Conservation (phyloP, 2,888 invertebrate genomes). For the Nemotelus pantherinus region DNA sequence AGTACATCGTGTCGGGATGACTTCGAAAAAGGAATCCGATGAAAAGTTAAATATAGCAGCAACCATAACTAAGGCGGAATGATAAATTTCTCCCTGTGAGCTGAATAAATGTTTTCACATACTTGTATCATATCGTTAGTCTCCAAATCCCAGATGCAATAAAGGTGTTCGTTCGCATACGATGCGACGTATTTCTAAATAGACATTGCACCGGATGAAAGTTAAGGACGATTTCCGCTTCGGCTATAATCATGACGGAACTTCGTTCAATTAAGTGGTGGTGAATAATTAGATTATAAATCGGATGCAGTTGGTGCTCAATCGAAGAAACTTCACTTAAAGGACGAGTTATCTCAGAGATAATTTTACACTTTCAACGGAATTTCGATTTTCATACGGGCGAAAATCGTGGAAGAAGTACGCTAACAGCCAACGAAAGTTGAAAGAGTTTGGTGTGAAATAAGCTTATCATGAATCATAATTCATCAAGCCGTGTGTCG, state of each 20-base stretch:
- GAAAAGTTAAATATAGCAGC: conserved; percentile 7
- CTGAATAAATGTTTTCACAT: background rate
- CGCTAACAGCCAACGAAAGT: too few relatives aligned
- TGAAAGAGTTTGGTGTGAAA: background rate
- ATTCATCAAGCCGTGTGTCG: conserved; percentile 12
- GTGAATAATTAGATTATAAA: too few relatives aligned
- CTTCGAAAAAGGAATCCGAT: background rate
- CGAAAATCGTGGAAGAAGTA: too few relatives aligned
- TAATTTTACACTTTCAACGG: too few relatives aligned
- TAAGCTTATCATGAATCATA: conserved; percentile 24
- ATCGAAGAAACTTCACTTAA: too few relatives aligned
- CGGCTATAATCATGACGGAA: background rate
- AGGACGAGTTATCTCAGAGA: too few relatives aligned
- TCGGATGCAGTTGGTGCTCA: too few relatives aligned
- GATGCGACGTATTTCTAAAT: too few relatives aligned
- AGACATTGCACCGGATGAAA: background rate
- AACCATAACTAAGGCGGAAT: conserved; percentile 10
- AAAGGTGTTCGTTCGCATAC: too few relatives aligned
- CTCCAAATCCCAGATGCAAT: background rate
- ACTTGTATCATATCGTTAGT: background rate
- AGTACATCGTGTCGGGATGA: too few relatives aligned
- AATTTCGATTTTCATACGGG: too few relatives aligned
- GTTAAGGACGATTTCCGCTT: background rate
- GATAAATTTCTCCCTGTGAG: conserved; percentile 14
- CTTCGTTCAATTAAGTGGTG: too few relatives aligned